A percentile compares a stretch with the other conserved stretches of the same genome.
Conservation (phyloP, 2,797 vertebrate genomes). For the Gephyroberyx darwinii region DNA sequence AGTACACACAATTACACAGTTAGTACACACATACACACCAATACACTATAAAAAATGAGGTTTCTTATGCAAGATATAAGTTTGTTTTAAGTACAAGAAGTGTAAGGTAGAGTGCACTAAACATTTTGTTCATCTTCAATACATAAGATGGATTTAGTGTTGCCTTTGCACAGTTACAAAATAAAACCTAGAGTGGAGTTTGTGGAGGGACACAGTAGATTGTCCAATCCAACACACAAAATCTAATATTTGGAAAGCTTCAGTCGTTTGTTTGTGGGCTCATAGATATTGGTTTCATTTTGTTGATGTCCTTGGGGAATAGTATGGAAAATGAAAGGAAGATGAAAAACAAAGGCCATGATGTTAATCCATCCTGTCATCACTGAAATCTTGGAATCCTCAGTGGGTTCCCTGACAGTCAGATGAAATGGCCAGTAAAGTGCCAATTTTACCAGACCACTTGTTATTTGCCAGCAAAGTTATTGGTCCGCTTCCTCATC, state of each 20-base stretch:
- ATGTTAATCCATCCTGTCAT: constrained; percentile 79
- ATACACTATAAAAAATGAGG: constrained; percentile 19
- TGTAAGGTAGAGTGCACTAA: constrained; percentile 12
- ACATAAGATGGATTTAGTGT: constrained; percentile 43
- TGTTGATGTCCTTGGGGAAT: constrained; percentile 62
- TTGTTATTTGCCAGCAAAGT: constrained; percentile 72
- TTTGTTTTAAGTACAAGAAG: constrained; percentile 41
- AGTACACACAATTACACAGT: too few species aligned
- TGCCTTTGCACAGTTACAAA: constrained; percentile 39
- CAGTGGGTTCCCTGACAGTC: constrained; percentile 65
- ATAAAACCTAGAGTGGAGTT: constrained; percentile 15
- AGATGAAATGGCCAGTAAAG: constrained; percentile 75
- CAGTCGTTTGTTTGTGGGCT: constrained; percentile 56
- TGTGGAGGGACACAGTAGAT: constrained; percentile 39
- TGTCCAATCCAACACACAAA: constrained; percentile 48
- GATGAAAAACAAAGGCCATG: constrained; percentile 75
- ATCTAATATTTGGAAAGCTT: constrained; percentile 65
- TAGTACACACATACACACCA: background rate
- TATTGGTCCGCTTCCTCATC: constrained; percentile 71
- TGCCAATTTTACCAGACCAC: constrained; percentile 76
- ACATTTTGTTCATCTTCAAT: constrained; percentile 34
- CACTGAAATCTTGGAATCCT: constrained; percentile 67
- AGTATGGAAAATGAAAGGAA: constrained; percentile 66
- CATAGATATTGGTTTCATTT: constrained; percentile 73
- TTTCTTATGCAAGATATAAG: constrained; percentile 42